phyloP scores from a whole-genome alignment of 2,888 invertebrate genomes.

The Bombyx huttoni region DNA sequence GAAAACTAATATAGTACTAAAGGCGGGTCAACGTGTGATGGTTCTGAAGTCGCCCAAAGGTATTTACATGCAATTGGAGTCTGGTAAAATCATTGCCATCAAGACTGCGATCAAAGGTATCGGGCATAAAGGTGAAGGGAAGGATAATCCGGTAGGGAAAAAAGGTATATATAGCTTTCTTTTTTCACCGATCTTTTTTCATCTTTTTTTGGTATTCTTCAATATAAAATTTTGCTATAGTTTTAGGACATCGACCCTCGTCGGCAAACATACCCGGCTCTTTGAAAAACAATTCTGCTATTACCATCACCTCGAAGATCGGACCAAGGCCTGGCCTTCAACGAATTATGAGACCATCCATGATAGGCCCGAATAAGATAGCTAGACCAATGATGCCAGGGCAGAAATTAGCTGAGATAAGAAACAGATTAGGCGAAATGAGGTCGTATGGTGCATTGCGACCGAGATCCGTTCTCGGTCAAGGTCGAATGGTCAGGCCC shows the following conservation, averaged over 20 bases:
- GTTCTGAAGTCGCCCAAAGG: slow-evolving; percentile 96
- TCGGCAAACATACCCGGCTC: slow-evolving; percentile 55
- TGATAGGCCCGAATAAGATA: slow-evolving; percentile 44
- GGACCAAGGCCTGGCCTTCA: slow-evolving; percentile 46
- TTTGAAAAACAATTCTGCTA: slow-evolving; percentile 74
- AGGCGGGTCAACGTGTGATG: slow-evolving; percentile 95
- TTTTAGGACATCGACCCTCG: slow-evolving; percentile 48
- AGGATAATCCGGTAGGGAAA: slow-evolving; percentile 53
- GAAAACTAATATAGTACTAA: slow-evolving; percentile 89
- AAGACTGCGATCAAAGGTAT: slow-evolving; percentile 81
- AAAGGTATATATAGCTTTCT: slow-evolving; percentile 33
- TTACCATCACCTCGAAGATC: slow-evolving; percentile 71
- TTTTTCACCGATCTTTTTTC: neutral
- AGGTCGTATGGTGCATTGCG: slow-evolving; percentile 42
- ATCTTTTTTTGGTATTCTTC: neutral
- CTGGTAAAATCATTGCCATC: slow-evolving; percentile 95
- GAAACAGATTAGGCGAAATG: slow-evolving; percentile 47
- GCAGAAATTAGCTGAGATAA: slow-evolving; percentile 54
- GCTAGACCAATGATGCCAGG: slow-evolving; percentile 45
- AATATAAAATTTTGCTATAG: slow-evolving; percentile 22
- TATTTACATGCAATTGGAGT: slow-evolving; percentile 94
- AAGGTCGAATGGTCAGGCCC: slow-evolving; percentile 40
- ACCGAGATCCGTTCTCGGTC: slow-evolving; percentile 35
- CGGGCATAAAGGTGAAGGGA: slow-evolving; percentile 53
- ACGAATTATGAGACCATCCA: slow-evolving; percentile 46